These are phyloP conservation scores for Lerista edwardsae DNA, from an alignment of 2,797 vertebrate genomes.

Conservation along the genomic window DNA sequence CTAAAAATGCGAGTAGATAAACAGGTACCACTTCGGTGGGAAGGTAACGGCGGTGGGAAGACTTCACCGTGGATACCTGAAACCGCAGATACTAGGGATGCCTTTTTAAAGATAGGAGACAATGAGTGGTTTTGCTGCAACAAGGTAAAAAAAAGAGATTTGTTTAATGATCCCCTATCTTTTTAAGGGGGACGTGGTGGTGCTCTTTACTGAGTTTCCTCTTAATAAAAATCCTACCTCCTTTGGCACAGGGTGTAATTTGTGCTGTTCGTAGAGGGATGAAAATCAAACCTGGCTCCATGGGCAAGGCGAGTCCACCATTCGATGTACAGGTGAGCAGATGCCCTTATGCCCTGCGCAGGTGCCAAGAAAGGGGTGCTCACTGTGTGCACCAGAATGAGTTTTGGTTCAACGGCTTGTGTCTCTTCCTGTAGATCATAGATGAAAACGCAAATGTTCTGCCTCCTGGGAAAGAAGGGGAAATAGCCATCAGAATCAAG, in stretches of 20 bases:
- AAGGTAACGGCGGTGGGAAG: too few species aligned
- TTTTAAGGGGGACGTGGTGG: too few species aligned
- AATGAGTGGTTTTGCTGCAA: too few species aligned
- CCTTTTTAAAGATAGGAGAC: too few species aligned
- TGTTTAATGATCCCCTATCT: too few species aligned
- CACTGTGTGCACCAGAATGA: too few species aligned
- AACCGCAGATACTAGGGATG: too few species aligned
- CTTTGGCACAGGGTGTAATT: slow-evolving; percentile 75
- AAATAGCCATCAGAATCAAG: slow-evolving; percentile 81
- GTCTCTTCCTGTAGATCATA: slow-evolving; percentile 76
- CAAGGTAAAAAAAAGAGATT: too few species aligned
- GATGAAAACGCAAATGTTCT: slow-evolving; percentile 78
- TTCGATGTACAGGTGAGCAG: slow-evolving; percentile 83
- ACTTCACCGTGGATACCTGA: too few species aligned
- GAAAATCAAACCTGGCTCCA: slow-evolving; percentile 81
- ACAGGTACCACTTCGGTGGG: too few species aligned
- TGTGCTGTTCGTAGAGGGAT: slow-evolving; percentile 81
- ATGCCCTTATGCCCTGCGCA: too few species aligned
- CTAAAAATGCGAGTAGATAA: too few species aligned
- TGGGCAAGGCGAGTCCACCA: slow-evolving; percentile 79
- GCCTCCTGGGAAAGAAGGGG: slow-evolving; percentile 78
- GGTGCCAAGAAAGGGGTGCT: not conserved
- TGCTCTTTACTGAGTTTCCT: not conserved
- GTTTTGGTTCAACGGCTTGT: not conserved
- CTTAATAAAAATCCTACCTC: slow-evolving; percentile 14